Base-by-base conservation (phyloP, 2,113 vertebrate species). In the Peucedramus taeniatus region DNA sequence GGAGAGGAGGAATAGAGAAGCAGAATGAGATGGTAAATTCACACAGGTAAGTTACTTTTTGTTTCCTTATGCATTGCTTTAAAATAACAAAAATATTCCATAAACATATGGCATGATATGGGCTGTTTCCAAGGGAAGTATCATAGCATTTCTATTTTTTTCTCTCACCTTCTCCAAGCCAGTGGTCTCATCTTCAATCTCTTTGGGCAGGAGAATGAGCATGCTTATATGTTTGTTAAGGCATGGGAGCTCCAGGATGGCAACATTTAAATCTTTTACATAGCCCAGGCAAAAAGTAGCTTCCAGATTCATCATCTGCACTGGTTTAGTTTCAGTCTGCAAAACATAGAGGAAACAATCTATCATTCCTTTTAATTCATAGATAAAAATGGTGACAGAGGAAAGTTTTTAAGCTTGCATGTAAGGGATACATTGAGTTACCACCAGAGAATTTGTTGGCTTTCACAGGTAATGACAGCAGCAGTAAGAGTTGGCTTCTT, bases 241-340 rank as follows among this genome's bases (percentile, higher is more conserved):
- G 88, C 99, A 99, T 3, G 99, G 99, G 57, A 99, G 95, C 96
- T 99, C 99, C 19, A 99, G 98, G 96, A 99, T 89, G 96, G 98
- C 97, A 86, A 98, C 96, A 47, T 95, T 97, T 64, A 97, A 64
- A 13, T 98, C 98, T 39, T 98, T 98, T 6, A 99, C 96, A 64
- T 93, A 96, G 51, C 97, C 95, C 65, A 98, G 64, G 42, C 96
- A 97, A 96, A 99, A 99, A 4, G 95, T 96, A 69, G 97, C 96
- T 83, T 98, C 98, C 93, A 98, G 94, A 9, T 83, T 75, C 99
- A 99, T 99, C 99, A 99, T 99, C 77, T 98, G 98, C 83, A 99
- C 98, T 2, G 97, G 97, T 63, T 98, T 99, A 18, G 97, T 99
- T 68, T 98, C 97, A 42, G 96, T 98, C 99, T 99, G 92, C 47